These are phyloP conservation scores for Hemicentrotus pulcherrimus DNA, from an alignment of 35 echinoderm and acorn worm species.

Conservation along the genomic window DNA sequence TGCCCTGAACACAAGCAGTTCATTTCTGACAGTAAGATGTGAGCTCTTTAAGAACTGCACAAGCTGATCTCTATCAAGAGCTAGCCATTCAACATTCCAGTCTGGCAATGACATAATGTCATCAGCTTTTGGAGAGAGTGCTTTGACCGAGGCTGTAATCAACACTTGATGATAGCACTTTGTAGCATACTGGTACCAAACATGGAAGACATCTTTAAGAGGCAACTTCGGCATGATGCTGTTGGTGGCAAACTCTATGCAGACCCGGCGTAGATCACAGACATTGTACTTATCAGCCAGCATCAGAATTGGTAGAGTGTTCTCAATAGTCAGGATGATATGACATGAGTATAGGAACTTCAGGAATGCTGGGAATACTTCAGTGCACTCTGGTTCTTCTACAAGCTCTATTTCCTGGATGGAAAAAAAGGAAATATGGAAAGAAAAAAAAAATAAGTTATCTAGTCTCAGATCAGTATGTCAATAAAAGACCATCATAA, in stretches of 20 bases:
- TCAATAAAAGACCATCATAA: too few relatives aligned
- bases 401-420: conserved; percentile 94
- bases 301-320: conserved; percentile 88
- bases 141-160: conserved; percentile 75
- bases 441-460: background rate
- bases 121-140: conserved; percentile 95
- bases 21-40: conserved; percentile 84
- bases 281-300: conserved; percentile 98
- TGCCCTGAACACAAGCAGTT: conserved; percentile 83
- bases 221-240: conserved; percentile 96
- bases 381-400: conserved; percentile 88
- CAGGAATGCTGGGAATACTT: conserved; percentile 87
- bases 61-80: conserved; percentile 88
- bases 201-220: conserved; percentile 97
- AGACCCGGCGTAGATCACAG: conserved; percentile 72
- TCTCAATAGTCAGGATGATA: conserved; percentile 82
- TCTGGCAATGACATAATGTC: conserved; percentile 96
- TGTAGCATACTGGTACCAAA: conserved; percentile 99
- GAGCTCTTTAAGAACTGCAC: conserved; percentile 94
- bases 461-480: too few relatives aligned
- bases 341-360: conserved; percentile 90
- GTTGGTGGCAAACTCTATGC: conserved; percentile 80
- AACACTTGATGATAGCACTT: conserved; percentile 95
- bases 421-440: background rate
- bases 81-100: conserved; percentile 92